A percentile compares a stretch with the other conserved stretches of the same genome.
These are phyloP conservation scores for Rattus rattus DNA, from an alignment of 2,113 vertebrate genomes.

Conservation along the genomic window DNA sequence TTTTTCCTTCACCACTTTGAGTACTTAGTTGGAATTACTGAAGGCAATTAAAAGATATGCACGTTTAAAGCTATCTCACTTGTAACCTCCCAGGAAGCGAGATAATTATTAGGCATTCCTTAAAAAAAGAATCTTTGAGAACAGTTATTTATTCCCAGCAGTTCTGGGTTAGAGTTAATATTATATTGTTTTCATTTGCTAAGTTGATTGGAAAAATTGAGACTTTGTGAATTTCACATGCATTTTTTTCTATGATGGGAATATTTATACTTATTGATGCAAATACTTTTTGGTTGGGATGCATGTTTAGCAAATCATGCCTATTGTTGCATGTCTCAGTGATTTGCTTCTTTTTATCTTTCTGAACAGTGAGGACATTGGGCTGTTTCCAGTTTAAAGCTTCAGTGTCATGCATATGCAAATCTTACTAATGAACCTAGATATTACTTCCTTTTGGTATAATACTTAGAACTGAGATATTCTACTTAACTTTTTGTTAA, in stretches of 20 bases:
- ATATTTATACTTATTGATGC: constrained; percentile 13
- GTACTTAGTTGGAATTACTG: constrained; percentile 55
- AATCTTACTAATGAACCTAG: background rate
- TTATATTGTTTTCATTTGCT: constrained; percentile 38
- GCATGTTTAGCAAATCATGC: background rate
- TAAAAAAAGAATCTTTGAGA: constrained; percentile 29
- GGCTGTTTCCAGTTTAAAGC: background rate
- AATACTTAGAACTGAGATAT: constrained; percentile 7
- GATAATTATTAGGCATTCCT: constrained; percentile 18
- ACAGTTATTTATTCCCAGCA: background rate
- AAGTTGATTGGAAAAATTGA: background rate
- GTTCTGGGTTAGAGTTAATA: background rate
- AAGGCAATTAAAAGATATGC: constrained; percentile 8
- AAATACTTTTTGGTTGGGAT: background rate
- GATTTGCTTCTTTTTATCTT: constrained; percentile 8
- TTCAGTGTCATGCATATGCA: background rate
- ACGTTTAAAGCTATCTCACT: constrained; percentile 37
- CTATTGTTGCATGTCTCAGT: background rate
- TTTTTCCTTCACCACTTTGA: background rate
- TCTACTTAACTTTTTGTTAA: constrained; percentile 9
- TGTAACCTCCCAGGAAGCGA: background rate
- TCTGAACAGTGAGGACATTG: background rate
- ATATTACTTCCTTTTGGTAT: constrained; percentile 14
- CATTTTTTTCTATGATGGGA: too few relatives aligned
- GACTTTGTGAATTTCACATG: constrained; percentile 35